Evolutionary conservation across 2,888 invertebrate genomes (phyloP), one percentile per base, ranked within the genome.

Genomic region (Yponomeuta sedellus): DNA sequence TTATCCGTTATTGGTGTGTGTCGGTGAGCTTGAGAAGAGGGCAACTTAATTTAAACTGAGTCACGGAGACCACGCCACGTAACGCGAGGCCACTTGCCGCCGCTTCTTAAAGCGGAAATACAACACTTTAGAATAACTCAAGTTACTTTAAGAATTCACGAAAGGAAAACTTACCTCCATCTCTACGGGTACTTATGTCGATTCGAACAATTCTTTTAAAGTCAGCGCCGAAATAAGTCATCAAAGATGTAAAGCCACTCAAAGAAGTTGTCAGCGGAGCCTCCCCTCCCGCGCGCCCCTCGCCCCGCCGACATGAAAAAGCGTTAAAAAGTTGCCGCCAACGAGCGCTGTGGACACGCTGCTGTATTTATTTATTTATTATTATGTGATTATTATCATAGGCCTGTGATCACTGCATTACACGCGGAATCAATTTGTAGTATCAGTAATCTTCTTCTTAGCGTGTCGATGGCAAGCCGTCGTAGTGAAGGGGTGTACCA

Each of bases 171-270:
- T 52, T 52, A 16, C 16, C 44, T 25, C 2, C 10, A 16, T 12
- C 3, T 12, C 44, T 52, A 16, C 16, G 16, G 16, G 44, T 52
- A 52, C 44, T 52, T 52, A 52, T 16, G 44, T 52, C 44, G 44
- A 16, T 52, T 3, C 44, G 16, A 52, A 52, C 44, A 52, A 52
- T 52, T 52, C 10, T 59, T 59, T 25, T 4, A 12, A 59, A 59
- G 59, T 59, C 11, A 11, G 12, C 22, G 20, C 8, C 59, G 20
- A 25, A 59, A 59, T 20, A 22, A 59, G 22, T 59, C 22, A 59
- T 25, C 10, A 59, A 59, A 59, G 25, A 59, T 59, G 59, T 59
- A 59, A 59, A 59, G 59, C 59, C 59, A 59, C 59, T 59, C 25
- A 20, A 52, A 12, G 44, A 52, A 52, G 44, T 59, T 25, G 59